phyloP scores from a whole-genome alignment of 2,797 vertebrate genomes.

The Staurois parvus region DNA sequence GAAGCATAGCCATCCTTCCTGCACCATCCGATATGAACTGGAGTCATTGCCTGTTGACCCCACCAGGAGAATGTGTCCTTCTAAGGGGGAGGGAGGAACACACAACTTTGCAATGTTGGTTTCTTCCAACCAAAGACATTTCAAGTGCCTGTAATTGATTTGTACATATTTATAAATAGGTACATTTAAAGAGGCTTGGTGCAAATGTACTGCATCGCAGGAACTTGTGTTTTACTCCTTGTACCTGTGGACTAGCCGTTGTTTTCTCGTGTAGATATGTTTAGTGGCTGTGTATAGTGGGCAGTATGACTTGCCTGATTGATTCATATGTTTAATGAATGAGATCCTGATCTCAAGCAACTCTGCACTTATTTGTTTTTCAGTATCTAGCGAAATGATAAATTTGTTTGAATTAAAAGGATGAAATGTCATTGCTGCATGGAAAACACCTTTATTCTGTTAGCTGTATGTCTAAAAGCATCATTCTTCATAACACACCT shows the following conservation, averaged over 20 bases:
- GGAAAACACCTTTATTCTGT: slow-evolving; percentile 33
- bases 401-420: slow-evolving; percentile 20
- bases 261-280: slow-evolving; percentile 66
- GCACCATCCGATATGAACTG: slow-evolving; percentile 69
- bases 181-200: slow-evolving; percentile 76
- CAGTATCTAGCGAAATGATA: slow-evolving; percentile 40
- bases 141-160: slow-evolving; percentile 99
- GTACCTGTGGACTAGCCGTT: slow-evolving; percentile 64
- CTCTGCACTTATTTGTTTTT: slow-evolving; percentile 62
- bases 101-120: slow-evolving; percentile 93
- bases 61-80: slow-evolving; percentile 76
- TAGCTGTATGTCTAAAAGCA: background rate
- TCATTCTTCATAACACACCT: background rate
- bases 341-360: slow-evolving; percentile 54
- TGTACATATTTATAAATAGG: slow-evolving; percentile 94
- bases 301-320: slow-evolving; percentile 52
- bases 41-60: slow-evolving; percentile 89
- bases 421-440: slow-evolving; percentile 18
- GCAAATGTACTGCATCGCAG: slow-evolving; percentile 71
- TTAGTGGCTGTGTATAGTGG: slow-evolving; percentile 67
- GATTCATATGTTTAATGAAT: slow-evolving; percentile 34
- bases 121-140: slow-evolving; percentile 99
- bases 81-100: slow-evolving; percentile 79
- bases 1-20: slow-evolving; percentile 81
- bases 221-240: slow-evolving; percentile 59